A percentile compares a stretch with the other conserved stretches of the same genome.
These are phyloP conservation scores for Struthio camelus DNA, from an alignment of 2,113 vertebrate genomes.

Conservation along the genomic window DNA sequence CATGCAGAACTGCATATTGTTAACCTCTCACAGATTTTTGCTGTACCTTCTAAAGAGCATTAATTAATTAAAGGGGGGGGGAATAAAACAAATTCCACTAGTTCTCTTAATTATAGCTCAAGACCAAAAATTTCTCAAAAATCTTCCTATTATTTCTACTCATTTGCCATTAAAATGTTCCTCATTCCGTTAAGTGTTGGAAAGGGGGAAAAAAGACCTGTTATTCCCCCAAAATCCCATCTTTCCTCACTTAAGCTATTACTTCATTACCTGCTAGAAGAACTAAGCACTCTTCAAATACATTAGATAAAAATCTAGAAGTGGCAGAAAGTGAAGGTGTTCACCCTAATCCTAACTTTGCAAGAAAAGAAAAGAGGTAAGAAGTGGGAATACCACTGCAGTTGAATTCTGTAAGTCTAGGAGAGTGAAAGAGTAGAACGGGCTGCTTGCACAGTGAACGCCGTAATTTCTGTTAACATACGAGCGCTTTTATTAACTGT, in stretches of 20 bases:
- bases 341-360: not conserved
- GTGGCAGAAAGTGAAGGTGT: not conserved
- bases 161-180: not conserved
- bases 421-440: not conserved
- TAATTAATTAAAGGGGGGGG: not conserved
- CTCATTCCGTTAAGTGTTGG: not conserved
- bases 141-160: not conserved
- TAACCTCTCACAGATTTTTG: not conserved
- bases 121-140: not conserved
- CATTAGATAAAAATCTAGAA: not conserved
- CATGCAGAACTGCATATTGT: not conserved
- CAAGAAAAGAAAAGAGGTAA: not conserved
- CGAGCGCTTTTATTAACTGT: not conserved
- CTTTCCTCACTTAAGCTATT: not conserved
- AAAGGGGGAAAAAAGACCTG: not conserved
- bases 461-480: not conserved
- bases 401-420: not conserved
- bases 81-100: not conserved
- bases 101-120: not conserved
- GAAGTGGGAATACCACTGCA: not conserved
- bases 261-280: not conserved
- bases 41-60: not conserved
- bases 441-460: not conserved
- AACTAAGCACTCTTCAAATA: not conserved
- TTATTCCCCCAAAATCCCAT: not conserved